These are phyloP conservation scores for Bradypodion ventrale DNA, from an alignment of 2,797 vertebrate species.

Conservation along the genomic window DNA sequence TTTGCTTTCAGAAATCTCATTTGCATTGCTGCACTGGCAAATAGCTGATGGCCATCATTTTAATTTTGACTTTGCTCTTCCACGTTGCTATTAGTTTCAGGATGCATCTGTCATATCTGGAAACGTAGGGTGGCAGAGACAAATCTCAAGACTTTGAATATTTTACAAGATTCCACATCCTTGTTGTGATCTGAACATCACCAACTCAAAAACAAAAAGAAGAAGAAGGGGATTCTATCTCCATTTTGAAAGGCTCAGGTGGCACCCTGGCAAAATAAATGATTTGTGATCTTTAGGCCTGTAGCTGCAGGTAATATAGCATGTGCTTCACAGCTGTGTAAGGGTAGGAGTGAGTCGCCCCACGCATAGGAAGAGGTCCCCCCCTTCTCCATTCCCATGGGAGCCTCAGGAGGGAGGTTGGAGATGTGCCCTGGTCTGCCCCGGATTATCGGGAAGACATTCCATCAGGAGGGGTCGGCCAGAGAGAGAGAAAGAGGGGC, in stretches of 20 bases:
- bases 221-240: accelerated
- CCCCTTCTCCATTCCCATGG: no score
- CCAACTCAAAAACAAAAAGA: not conserved
- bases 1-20: not conserved
- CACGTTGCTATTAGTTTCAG: conserved; percentile 29
- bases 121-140: not conserved
- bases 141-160: not conserved
- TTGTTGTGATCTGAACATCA: not conserved
- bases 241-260: not conserved
- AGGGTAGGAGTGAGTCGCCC: no score
- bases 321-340: not conserved
- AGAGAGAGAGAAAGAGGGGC: no score
- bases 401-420: no score
- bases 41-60: not conserved
- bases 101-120: not conserved
- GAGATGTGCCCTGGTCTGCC: no score
- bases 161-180: conserved; percentile 7
- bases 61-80: conserved; percentile 10
- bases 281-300: not conserved
- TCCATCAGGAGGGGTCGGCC: no score
- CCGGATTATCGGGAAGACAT: no score
- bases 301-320: not conserved
- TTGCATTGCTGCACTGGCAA: conserved; percentile 13
- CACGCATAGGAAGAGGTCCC: no score
- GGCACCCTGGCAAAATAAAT: conserved; percentile 1